Evolutionary conservation across 2,113 vertebrate genomes (phyloP), one percentile per base, ranked within the genome.

Genomic region (Xiphophorus couchianus): DNA sequence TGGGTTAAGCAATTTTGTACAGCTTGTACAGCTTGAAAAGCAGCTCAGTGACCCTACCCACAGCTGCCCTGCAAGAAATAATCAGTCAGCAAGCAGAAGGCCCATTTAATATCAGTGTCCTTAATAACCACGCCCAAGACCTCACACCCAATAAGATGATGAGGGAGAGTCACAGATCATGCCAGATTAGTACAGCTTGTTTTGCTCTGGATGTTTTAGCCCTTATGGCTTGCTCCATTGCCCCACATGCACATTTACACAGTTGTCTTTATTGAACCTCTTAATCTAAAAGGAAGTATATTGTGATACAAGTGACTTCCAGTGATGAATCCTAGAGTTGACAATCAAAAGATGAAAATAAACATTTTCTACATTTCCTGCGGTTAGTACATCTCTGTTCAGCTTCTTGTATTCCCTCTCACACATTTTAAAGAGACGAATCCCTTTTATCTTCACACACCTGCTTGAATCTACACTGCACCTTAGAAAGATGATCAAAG

Each of bases 91-190:
- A 73, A 92, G 80, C 93, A 94, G 89, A 93, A 91, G 91, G 88
- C 84, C 85, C 88, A 69, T 85, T 86, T 93, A 91, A 93, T 91
- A 93, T 94, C 92, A 90, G 86, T 93, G 92, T 93, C 90, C 90
- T 87, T 85, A 92, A 93, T 93, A 93, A 93, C 91, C 89, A 90
- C 90, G 89, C 86, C 92, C 90, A 84, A 69, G 85, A 91, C 85
- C 90, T 91, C 84, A 82, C 85, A 69, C 76, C 84, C 86, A 92
- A 81, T 87, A 87, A 91, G 92, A 92, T 86, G 86, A 93, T 91
- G 92, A 86, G 64, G 74, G 75, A 58, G 70, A 89, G 81, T 88
- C 87, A 84, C 79, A 84, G 85, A 90, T 91, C 88, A 93, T 35
- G 77, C 39, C 80, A 83, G 90, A 94, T 93, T 91, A 92, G 86